Percentiles rank a stretch among this genome's conserved stretches.
phyloP scores from a whole-genome alignment of 2,797 vertebrate genomes.

The Ctenopoma multispine region DNA sequence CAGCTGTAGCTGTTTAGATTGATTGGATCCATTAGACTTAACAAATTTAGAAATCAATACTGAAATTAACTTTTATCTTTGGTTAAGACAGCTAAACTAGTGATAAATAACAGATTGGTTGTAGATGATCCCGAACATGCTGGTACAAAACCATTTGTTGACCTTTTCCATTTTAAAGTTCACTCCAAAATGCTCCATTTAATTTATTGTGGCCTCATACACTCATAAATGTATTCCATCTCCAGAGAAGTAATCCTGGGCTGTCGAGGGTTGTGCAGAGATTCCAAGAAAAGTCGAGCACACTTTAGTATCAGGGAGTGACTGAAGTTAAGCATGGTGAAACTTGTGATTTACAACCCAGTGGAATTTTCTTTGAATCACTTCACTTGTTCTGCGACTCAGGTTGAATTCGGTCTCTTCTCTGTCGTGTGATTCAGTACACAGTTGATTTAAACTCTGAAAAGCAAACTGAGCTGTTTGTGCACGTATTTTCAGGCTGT shows the following conservation, averaged over 20 bases:
- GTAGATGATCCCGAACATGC: not conserved
- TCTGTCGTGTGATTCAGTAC: not conserved
- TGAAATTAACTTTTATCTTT: not conserved
- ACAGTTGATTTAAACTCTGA: conserved; percentile 11
- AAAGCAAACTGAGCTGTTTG: not conserved
- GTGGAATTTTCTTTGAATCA: conserved; percentile 39
- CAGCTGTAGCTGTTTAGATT: too few species aligned
- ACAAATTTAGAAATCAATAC: too few species aligned
- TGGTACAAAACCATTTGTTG: not conserved
- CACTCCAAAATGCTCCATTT: conserved; percentile 16
- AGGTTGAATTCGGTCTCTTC: conserved; percentile 18
- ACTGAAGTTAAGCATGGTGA: conserved; percentile 24
- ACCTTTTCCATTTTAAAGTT: conserved; percentile 9
- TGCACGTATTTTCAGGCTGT: not conserved
- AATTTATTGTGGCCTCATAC: conserved; percentile 10
- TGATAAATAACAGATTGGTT: not conserved
- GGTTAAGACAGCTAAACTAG: too few species aligned
- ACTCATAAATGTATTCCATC: not conserved
- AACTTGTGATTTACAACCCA: conserved; percentile 31
- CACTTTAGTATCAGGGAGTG: conserved; percentile 21
- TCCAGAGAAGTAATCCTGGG: conserved; percentile 29
- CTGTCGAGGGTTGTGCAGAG: conserved; percentile 20
- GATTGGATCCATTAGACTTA: too few species aligned
- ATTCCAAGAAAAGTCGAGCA: conserved; percentile 49
- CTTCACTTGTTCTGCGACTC: conserved; percentile 28